These are phyloP conservation scores for Mizuhopecten yessoensis DNA, from an alignment of 1,140 invertebrate genomes.

Conservation along the genomic window DNA sequence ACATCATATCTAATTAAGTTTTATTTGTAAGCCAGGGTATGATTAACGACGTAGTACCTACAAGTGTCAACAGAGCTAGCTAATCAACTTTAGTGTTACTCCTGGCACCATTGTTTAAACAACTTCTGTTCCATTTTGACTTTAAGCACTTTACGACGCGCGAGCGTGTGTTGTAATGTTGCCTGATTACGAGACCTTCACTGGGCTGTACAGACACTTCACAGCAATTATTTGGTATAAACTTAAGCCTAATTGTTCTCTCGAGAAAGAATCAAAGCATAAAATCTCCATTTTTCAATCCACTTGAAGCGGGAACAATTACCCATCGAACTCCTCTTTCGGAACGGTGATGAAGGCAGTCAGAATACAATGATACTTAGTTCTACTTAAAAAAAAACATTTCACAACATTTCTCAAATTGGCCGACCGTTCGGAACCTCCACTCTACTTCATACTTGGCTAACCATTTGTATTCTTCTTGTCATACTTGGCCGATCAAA, in stretches of 20 bases:
- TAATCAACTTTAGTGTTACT: not conserved
- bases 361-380: not conserved
- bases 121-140: not conserved
- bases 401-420: not conserved
- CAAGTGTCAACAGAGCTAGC: not conserved
- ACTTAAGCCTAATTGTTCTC: not conserved
- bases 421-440: not conserved
- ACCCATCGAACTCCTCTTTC: not conserved
- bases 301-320: not conserved
- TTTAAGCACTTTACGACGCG: not conserved
- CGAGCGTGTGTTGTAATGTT: not conserved
- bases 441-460: constrained; percentile 1
- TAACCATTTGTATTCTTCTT: not conserved
- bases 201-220: not conserved
- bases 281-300: constrained; percentile 1
- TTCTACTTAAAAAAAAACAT: not conserved
- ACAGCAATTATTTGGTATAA: not conserved
- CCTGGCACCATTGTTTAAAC: not conserved
- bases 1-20: not conserved
- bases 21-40: not conserved
- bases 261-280: constrained; percentile 22
- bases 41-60: not conserved
- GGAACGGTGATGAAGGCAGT: not conserved
- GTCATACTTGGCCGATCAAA: not conserved
- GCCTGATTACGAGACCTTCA: not conserved